Percentiles rank a stretch among this genome's conserved stretches.
phyloP scores from a whole-genome alignment of 2,113 vertebrate genomes.

The Camelus bactrianus region DNA sequence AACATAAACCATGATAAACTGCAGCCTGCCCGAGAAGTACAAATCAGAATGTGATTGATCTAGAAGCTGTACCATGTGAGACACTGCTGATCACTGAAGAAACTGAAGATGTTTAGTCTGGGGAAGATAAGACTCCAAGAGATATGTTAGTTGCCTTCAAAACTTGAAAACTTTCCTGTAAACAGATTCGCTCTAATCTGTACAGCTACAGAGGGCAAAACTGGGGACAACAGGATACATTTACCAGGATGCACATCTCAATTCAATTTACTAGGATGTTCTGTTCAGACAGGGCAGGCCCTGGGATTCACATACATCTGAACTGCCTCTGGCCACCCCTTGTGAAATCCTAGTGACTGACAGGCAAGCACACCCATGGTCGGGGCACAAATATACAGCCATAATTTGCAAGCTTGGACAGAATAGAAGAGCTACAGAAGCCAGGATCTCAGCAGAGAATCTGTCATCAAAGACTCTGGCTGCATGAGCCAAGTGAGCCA shows the following conservation, averaged over 20 bases:
- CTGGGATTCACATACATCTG: background rate
- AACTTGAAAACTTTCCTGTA: background rate
- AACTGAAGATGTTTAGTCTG: constrained; percentile 43
- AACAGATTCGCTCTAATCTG: background rate
- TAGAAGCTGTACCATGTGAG: background rate
- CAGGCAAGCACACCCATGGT: background rate
- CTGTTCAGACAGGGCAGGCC: background rate
- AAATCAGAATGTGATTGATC: constrained; percentile 14
- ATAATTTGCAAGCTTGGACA: background rate
- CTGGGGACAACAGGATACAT: background rate
- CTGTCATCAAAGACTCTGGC: background rate
- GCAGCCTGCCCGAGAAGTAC: background rate
- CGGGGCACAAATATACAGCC: background rate
- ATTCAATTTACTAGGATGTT: background rate
- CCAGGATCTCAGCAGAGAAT: background rate
- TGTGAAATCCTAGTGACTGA: background rate
- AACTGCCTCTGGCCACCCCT: background rate
- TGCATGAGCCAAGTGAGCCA: background rate
- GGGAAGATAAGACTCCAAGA: constrained; percentile 26
- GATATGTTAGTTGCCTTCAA: background rate
- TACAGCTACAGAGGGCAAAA: background rate
- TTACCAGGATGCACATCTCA: background rate
- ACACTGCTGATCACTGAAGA: constrained; percentile 14
- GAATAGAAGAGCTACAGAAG: background rate
- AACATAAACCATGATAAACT: background rate